These are phyloP conservation scores for Ommatoiulus sabulosus DNA, from an alignment of 2,888 invertebrate species.

Conservation along the genomic window DNA sequence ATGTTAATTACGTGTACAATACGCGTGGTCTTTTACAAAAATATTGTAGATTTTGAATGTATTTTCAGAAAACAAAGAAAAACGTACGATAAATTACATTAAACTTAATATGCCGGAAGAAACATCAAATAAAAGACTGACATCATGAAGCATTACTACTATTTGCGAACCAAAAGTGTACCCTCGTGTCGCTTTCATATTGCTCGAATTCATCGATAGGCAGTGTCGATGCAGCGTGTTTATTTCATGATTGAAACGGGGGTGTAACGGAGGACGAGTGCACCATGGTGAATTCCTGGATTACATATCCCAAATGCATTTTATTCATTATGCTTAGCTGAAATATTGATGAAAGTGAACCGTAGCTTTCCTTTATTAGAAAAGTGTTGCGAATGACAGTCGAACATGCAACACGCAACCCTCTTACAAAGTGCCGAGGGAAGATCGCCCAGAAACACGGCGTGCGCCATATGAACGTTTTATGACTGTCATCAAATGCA, in stretches of 20 bases:
- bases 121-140: too few species aligned
- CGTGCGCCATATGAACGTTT: constrained; percentile 4
- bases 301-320: constrained; percentile 1
- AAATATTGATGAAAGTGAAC: constrained; percentile 42
- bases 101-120: too few species aligned
- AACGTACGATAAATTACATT: too few species aligned
- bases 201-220: not conserved
- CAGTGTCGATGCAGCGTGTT: not conserved
- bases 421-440: constrained; percentile 1
- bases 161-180: not conserved
- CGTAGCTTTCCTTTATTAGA: not conserved
- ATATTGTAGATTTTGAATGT: too few species aligned
- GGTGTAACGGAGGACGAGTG: not conserved
- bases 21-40: too few species aligned
- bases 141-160: too few species aligned
- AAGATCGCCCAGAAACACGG: not conserved
- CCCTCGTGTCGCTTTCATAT: not conserved
- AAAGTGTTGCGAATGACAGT: constrained; percentile 35
- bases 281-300: constrained; percentile 7
- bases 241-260: not conserved
- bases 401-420: constrained; percentile 35
- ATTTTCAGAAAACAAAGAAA: too few species aligned
- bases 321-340: constrained; percentile 6
- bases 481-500: constrained; percentile 41
- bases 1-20: too few species aligned